phyloP scores from a whole-genome alignment of 2,888 invertebrate genomes.

The Dynastes maya region DNA sequence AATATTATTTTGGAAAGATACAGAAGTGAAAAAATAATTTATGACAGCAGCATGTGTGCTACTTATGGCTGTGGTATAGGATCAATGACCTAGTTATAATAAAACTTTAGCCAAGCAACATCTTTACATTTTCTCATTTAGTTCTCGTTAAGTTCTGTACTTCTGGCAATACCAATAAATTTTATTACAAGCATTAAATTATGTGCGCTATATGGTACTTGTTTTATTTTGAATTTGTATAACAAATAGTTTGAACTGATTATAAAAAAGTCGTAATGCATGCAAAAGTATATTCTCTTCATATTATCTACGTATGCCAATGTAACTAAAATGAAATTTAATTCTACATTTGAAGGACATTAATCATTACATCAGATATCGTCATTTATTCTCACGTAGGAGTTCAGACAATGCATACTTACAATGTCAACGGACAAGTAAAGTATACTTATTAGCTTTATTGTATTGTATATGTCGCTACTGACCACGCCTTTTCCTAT shows the following conservation, averaged over 20 bases:
- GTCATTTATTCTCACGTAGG: slow-evolving; percentile 26
- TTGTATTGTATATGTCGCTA: slow-evolving; percentile 43
- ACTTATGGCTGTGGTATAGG: background rate
- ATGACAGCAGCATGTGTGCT: slow-evolving; percentile 11
- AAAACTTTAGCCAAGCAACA: background rate
- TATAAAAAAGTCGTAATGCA: too few relatives aligned
- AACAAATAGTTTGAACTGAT: too few relatives aligned
- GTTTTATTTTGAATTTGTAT: too few relatives aligned
- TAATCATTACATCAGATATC: slow-evolving; percentile 49
- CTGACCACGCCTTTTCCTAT: slow-evolving; percentile 49
- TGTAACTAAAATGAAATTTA: slow-evolving; percentile 40
- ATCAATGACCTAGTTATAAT: slow-evolving; percentile 29
- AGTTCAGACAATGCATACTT: slow-evolving; percentile 7
- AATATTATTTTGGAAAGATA: slow-evolving; percentile 6
- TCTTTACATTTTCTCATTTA: too few relatives aligned
- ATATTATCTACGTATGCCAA: background rate
- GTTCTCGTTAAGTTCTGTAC: background rate
- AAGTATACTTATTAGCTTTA: slow-evolving; percentile 43
- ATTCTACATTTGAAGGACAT: slow-evolving; percentile 49
- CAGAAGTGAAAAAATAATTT: background rate
- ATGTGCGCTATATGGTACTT: too few relatives aligned
- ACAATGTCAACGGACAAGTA: slow-evolving; percentile 34
- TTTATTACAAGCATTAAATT: too few relatives aligned
- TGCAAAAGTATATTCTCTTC: background rate
- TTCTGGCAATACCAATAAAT: background rate